Evolutionary conservation across 2,888 invertebrate species (phyloP).

Genomic region (Athalia rosae): DNA sequence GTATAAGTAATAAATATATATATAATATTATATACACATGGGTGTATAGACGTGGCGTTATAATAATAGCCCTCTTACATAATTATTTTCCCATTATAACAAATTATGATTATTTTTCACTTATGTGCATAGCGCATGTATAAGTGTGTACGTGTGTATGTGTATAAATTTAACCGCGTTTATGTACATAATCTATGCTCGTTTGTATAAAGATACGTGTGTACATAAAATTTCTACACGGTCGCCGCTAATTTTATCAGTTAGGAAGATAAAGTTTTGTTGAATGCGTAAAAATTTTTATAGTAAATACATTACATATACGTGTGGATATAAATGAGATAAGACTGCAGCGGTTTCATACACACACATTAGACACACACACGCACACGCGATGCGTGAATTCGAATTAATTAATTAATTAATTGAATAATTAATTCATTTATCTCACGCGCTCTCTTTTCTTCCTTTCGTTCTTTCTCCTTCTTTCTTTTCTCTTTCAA

Average conservation of each 20-base stretch:
- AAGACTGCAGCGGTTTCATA: slow-evolving; percentile 7
- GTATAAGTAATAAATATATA: not conserved
- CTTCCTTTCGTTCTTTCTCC: no score
- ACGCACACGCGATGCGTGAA: no score
- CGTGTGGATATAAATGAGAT: not conserved
- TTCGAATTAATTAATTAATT: no score
- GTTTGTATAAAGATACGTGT: not conserved
- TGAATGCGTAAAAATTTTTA: not conserved
- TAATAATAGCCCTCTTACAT: no score
- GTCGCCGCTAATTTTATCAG: slow-evolving; percentile 12
- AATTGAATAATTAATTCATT: no score
- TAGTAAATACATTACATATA: not conserved
- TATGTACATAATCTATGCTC: no score
- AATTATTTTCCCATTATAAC: no score
- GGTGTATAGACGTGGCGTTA: not conserved
- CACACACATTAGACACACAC: no score
- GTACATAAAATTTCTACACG: slow-evolving; percentile 5
- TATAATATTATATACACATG: slow-evolving; percentile 5
- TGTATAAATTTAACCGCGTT: no score
- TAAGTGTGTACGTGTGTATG: not conserved
- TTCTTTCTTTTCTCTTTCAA: no score
- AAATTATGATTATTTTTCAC: no score
- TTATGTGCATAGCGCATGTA: not conserved
- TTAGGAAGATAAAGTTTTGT: slow-evolving; percentile 24
- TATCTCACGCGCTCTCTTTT: no score